Evolutionary conservation across 2,888 invertebrate species (phyloP).

Genomic region (Callyntrura guangdongensis): DNA sequence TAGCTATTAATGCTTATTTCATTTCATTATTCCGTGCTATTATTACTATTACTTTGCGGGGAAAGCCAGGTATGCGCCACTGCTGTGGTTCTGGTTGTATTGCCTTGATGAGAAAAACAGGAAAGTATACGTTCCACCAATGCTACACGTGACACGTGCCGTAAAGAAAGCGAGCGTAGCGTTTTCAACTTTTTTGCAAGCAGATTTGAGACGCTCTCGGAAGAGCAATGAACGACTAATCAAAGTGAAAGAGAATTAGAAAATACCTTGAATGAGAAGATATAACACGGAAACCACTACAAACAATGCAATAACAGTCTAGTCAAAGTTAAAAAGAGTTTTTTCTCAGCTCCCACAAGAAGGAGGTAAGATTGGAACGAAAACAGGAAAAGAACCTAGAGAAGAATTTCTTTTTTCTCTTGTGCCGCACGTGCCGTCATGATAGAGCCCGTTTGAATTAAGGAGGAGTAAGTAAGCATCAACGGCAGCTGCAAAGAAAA

Average conservation of each 20-base stretch:
- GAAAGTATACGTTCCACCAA: neutral
- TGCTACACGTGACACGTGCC: conserved; percentile 41
- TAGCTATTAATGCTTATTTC: conserved; percentile 67
- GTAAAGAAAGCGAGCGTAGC: conserved; percentile 4
- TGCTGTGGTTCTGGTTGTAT: too few species aligned
- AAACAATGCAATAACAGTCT: conserved; percentile 21
- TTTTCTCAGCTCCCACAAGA: conserved; percentile 6
- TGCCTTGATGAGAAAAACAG: neutral
- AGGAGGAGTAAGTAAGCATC: neutral
- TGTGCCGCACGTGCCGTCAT: conserved; percentile 16
- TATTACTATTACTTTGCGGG: conserved; percentile 2
- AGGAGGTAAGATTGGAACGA: conserved; percentile 1
- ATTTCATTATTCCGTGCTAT: conserved; percentile 25
- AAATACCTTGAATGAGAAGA: conserved; percentile 16
- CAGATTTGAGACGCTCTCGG: neutral
- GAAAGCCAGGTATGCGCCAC: conserved; percentile 4
- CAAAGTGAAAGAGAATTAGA: conserved; percentile 31
- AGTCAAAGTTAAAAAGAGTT: conserved; percentile 9
- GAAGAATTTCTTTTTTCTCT: neutral
- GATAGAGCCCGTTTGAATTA: neutral
- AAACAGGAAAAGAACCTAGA: neutral
- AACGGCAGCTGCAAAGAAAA: neutral
- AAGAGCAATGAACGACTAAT: conserved; percentile 43
- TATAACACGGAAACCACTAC: neutral
- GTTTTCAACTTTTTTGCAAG: conserved; percentile 29